phyloP scores from a whole-genome alignment of 92 coral and sea anemone genomes.

The Pocillopora grandis region DNA sequence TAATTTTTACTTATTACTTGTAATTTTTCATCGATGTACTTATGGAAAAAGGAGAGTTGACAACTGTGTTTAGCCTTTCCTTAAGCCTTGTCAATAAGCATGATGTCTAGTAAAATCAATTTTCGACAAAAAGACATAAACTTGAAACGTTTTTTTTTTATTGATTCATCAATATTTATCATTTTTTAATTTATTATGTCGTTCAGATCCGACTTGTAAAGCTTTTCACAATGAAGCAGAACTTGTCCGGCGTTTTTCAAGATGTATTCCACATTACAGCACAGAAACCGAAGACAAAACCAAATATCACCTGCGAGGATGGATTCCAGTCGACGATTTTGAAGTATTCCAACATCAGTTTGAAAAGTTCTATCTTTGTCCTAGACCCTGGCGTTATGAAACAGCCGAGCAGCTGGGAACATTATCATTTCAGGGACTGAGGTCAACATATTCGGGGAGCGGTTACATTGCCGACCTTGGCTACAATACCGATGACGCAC shows the following conservation, averaged over 20 bases:
- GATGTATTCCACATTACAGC: constrained; percentile 66
- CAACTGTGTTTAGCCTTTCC: too few species aligned
- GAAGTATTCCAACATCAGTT: constrained; percentile 23
- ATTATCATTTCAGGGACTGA: constrained; percentile 54
- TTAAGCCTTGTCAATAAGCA: too few species aligned
- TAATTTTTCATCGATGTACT: too few species aligned
- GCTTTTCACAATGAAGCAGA: background rate
- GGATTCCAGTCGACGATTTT: constrained; percentile 61
- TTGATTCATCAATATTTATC: background rate
- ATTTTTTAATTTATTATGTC: background rate
- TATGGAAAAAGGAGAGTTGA: too few species aligned
- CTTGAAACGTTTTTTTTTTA: too few species aligned
- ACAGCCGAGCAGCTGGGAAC: constrained; percentile 48
- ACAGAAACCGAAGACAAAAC: constrained; percentile 58
- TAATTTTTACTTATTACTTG: too few species aligned
- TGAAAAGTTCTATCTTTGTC: constrained; percentile 54
- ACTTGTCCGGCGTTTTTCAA: constrained; percentile 33
- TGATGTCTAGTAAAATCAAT: too few species aligned
- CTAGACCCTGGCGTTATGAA: constrained; percentile 82
- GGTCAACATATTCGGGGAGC: constrained; percentile 71
- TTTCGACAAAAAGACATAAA: too few species aligned
- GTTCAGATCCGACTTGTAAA: constrained; percentile 14
- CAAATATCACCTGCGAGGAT: constrained; percentile 64
- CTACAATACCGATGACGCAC: constrained; percentile 69
- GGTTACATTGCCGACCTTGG: constrained; percentile 87